A percentile compares a stretch with the other conserved stretches of the same genome.
These are phyloP conservation scores for Corythornis leucogaster DNA, from an alignment of 2,797 vertebrate genomes.

Conservation along the genomic window DNA sequence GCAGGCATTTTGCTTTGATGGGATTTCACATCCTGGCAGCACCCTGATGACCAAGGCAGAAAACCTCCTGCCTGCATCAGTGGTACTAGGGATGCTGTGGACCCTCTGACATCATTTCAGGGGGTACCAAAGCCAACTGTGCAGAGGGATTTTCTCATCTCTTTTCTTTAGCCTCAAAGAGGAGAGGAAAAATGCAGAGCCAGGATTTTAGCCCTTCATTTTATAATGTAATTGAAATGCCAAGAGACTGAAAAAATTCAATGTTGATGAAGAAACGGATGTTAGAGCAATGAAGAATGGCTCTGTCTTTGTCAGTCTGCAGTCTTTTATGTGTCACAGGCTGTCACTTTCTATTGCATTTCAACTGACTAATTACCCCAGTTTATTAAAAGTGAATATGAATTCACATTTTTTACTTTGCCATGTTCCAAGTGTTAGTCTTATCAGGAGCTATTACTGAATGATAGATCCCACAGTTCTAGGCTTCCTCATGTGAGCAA, in stretches of 20 bases:
- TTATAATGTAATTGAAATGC: conserved; percentile 76
- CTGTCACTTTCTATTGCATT: conserved; percentile 73
- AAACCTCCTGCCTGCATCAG: neutral
- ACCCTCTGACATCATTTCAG: neutral
- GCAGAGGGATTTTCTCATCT: neutral
- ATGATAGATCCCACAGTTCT: conserved; percentile 49
- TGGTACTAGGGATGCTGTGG: neutral
- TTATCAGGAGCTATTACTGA: conserved; percentile 68
- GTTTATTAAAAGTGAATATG: conserved; percentile 79
- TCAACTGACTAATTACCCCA: conserved; percentile 75
- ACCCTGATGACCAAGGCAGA: neutral
- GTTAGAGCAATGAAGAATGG: conserved; percentile 71
- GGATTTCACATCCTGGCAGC: neutral
- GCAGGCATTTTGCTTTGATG: neutral
- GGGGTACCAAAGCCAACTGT: neutral
- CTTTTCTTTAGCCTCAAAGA: conserved; percentile 23
- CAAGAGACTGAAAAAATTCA: conserved; percentile 76
- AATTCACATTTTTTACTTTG: conserved; percentile 73
- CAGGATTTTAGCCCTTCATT: conserved; percentile 73
- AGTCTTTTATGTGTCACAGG: conserved; percentile 74
- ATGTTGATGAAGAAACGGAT: conserved; percentile 75
- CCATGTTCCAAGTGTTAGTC: conserved; percentile 47
- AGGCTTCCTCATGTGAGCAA: conserved; percentile 60
- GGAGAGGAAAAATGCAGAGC: conserved; percentile 55
- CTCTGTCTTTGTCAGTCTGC: conserved; percentile 72